phyloP scores from a whole-genome alignment of 2,113 vertebrate species.

The Nansenia antarctica region DNA sequence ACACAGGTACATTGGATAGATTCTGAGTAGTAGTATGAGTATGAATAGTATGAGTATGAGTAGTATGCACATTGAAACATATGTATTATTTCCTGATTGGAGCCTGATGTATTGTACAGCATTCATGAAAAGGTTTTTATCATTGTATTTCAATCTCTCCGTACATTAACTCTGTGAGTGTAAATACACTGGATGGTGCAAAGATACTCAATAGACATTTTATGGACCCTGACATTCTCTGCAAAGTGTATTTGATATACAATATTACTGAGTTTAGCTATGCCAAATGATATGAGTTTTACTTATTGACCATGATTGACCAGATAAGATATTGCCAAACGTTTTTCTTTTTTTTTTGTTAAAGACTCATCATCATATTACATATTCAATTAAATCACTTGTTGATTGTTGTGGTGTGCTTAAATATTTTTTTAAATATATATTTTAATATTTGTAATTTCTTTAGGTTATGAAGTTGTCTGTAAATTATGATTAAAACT shows the following conservation, averaged over 20 bases:
- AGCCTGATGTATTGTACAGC: too few species aligned
- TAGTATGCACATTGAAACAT: too few species aligned
- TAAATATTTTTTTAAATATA: neutral
- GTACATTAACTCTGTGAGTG: slow-evolving; percentile 64
- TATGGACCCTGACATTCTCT: neutral
- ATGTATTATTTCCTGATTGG: too few species aligned
- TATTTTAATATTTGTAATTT: too few species aligned
- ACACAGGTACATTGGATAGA: too few species aligned
- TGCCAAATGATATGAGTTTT: neutral
- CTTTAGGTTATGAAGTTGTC: neutral
- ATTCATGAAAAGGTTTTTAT: slow-evolving; percentile 29
- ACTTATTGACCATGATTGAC: neutral
- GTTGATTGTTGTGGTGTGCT: slow-evolving; percentile 23
- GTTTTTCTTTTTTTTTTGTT: neutral
- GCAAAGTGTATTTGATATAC: slow-evolving; percentile 1
- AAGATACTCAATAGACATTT: slow-evolving; percentile 32
- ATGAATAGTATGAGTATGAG: too few species aligned
- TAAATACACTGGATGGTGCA: slow-evolving; percentile 63
- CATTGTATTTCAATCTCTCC: slow-evolving; percentile 38
- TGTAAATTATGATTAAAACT: slow-evolving; percentile 25
- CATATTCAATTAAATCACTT: slow-evolving; percentile 20
- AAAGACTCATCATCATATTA: neutral
- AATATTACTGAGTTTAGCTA: neutral
- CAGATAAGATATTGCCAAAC: neutral
- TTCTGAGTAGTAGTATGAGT: too few species aligned